Percentiles rank a stretch among this genome's conserved stretches.
Evolutionary conservation across 2,113 vertebrate genomes (phyloP).

Genomic region (Onychostruthus taczanowskii): DNA sequence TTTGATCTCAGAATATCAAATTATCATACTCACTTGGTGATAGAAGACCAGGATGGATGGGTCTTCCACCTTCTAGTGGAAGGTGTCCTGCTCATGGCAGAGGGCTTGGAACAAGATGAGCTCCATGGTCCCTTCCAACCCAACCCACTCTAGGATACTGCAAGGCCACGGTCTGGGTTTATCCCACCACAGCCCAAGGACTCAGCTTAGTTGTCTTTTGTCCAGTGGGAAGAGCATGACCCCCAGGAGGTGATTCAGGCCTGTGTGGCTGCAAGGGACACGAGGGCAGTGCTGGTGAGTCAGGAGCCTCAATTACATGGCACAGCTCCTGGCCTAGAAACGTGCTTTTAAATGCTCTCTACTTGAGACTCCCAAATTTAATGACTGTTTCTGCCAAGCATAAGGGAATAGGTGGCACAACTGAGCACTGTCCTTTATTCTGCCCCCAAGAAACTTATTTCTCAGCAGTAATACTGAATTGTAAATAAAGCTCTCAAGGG

Average conservation of each 20-base stretch:
- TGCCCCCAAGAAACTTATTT: not conserved
- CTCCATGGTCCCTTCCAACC: not conserved
- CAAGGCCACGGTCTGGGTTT: not conserved
- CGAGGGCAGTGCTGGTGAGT: rapidly evolving
- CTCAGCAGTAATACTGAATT: not conserved
- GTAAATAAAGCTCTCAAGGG: not conserved
- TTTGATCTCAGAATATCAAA: not conserved
- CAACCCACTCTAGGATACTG: not conserved
- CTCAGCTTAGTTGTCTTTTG: not conserved
- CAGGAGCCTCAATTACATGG: not conserved
- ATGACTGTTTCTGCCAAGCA: not conserved
- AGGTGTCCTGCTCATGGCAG: not conserved
- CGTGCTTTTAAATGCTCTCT: not conserved
- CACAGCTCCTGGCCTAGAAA: not conserved
- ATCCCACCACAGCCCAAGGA: not conserved
- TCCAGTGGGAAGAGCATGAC: not conserved
- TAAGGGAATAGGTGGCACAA: not conserved
- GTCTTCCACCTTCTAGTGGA: not conserved
- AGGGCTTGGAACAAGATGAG: not conserved
- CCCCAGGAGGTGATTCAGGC: not conserved
- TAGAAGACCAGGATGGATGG: not conserved
- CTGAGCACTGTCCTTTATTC: not conserved
- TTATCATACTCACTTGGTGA: not conserved
- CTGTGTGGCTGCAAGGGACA: not conserved
- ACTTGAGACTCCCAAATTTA: not conserved